Evolutionary conservation across 2,888 invertebrate genomes (phyloP), one percentile per base, ranked within the genome.

Genomic region (Plusia festucae): DNA sequence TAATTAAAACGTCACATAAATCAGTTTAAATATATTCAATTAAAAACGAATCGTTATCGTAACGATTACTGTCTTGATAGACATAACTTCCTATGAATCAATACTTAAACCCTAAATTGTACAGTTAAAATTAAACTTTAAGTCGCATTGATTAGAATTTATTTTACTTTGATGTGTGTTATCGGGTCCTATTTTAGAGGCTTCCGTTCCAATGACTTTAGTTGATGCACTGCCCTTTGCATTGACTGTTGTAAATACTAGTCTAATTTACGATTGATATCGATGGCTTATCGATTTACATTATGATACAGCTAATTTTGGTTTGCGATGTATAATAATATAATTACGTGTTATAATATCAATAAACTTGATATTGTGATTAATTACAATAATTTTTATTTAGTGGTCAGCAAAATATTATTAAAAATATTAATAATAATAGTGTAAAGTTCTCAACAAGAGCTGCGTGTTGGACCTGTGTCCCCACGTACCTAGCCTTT

Each of bases 161-260:
- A 15, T 51, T 65, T 69, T 68, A 9, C 6, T 22, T 61, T 68
- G 53, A 34, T 57, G 11, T 44, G n/a, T n/a, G n/a, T n/a, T 79
- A 77, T 75, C 78, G 44, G 55, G 77, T 61, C 74, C 81, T 79
- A 70, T 77, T 78, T 82, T 76, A 69, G 66, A 58, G 68, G 82
- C 82, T 91, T 93, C 93, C 93, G 92, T 88, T 92, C 92, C 75
- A 91, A 73, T 92, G 88, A 91, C 91, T 89, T 81, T 60, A 15
- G 57, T 74, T 72, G 79, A 83, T 79, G 81, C 82, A 73, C 65
- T 81, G 81, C 73, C 81, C 84, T 84, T 82, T 82, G 76, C 59
- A 53, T 69, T 69, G 56, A 49, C 16, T 73, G 61, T 76, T 65
- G 64, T 62, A 57, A 73, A 55, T 68, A 61, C n/a, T n/a, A n/a